Percentiles rank a stretch among this genome's conserved stretches.
Conservation (phyloP, 2,888 invertebrate genomes). For the Piscicola geometra region DNA sequence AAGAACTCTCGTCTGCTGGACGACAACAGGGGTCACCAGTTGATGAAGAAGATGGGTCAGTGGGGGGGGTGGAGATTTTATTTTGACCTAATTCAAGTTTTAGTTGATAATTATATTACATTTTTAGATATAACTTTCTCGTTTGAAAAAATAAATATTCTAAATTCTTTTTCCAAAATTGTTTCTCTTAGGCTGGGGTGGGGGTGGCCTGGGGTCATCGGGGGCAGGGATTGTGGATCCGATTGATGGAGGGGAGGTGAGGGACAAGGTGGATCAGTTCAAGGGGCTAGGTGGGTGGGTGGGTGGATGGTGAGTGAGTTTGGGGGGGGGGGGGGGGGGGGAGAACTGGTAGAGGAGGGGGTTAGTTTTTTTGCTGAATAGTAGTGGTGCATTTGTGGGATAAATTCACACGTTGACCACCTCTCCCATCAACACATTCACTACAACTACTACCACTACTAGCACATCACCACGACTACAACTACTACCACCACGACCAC, state of each 20-base stretch:
- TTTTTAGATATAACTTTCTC: no score
- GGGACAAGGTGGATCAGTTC: conserved; percentile 86
- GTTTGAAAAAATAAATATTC: no score
- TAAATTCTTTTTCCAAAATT: no score
- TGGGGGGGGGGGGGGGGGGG: no score
- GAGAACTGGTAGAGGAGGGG: no score
- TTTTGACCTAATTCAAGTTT: no score
- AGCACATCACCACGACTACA: no score
- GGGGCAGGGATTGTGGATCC: conserved; percentile 94
- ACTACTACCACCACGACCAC: no score
- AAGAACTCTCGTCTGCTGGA: conserved; percentile 61
- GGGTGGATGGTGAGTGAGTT: neutral
- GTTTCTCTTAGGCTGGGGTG: conserved; percentile 75
- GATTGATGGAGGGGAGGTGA: conserved; percentile 76
- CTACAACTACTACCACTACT: no score
- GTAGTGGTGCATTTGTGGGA: neutral
- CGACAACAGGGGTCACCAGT: conserved; percentile 91
- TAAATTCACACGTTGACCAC: neutral
- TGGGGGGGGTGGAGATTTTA: conserved; percentile 95
- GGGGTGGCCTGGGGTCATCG: conserved; percentile 87
- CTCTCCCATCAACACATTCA: neutral
- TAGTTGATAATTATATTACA: no score
- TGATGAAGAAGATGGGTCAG: conserved; percentile 90
- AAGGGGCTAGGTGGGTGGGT: conserved; percentile 73
- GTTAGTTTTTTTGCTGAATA: neutral